phyloP scores from a whole-genome alignment of 1,140 invertebrate species.

The Helicoverpa armigera region DNA sequence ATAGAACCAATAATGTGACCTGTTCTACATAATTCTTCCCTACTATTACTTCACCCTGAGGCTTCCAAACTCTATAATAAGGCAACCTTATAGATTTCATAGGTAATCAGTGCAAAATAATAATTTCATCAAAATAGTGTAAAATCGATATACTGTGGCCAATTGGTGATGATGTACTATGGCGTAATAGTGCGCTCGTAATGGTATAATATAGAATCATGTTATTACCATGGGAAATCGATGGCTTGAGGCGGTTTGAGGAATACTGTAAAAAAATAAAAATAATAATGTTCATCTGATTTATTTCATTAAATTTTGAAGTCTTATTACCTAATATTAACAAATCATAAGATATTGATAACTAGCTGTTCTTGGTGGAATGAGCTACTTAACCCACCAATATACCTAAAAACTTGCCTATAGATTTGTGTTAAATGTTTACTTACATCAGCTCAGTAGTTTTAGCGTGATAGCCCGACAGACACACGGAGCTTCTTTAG shows the following conservation, averaged over 20 bases:
- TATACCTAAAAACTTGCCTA: too few relatives aligned
- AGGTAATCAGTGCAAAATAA: slow-evolving; percentile 4
- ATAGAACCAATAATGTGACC: neutral
- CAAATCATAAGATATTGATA: too few relatives aligned
- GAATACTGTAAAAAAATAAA: neutral
- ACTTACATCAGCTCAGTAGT: too few relatives aligned
- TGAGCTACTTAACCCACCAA: too few relatives aligned
- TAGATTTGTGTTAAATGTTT: too few relatives aligned
- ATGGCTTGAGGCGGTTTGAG: slow-evolving; percentile 1
- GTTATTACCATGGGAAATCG: slow-evolving; percentile 23
- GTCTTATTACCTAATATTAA: too few relatives aligned
- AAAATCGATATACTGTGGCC: slow-evolving; percentile 45
- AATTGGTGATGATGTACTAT: slow-evolving; percentile 37
- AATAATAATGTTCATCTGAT: too few relatives aligned
- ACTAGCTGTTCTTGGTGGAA: too few relatives aligned
- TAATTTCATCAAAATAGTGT: slow-evolving; percentile 34
- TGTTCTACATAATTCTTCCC: neutral
- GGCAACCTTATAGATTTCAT: slow-evolving; percentile 41
- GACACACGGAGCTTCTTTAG: too few relatives aligned
- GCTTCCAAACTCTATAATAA: neutral
- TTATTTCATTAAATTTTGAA: too few relatives aligned
- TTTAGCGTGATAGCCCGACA: too few relatives aligned
- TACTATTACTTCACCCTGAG: neutral
- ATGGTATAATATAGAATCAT: slow-evolving; percentile 1
- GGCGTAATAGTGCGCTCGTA: neutral